phyloP scores from a whole-genome alignment of 2,113 vertebrate species.

The Lampris megalopsis region DNA sequence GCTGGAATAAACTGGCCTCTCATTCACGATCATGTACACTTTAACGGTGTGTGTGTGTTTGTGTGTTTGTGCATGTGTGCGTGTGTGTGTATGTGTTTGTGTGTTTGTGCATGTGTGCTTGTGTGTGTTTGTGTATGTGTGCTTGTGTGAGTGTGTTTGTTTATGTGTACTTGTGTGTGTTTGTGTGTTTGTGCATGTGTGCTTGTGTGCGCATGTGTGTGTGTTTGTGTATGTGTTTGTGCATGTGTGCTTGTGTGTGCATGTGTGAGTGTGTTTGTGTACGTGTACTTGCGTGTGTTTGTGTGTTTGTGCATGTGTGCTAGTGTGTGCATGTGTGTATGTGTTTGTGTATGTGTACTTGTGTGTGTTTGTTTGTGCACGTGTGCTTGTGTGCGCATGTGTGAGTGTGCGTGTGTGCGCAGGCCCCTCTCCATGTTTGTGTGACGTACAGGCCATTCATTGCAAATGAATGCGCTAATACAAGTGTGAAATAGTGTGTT shows the following conservation, averaged over 20 bases:
- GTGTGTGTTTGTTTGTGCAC: conserved; percentile 6
- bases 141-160: conserved; percentile 14
- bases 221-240: conserved; percentile 15
- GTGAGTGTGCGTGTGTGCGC: neutral
- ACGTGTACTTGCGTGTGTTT: neutral
- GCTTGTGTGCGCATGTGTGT: neutral
- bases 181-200: conserved; percentile 13
- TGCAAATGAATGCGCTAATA: neutral
- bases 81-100: neutral
- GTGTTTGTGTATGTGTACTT: neutral
- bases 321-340: conserved; percentile 7
- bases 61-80: neutral
- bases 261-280: too few species aligned
- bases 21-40: conserved; percentile 45
- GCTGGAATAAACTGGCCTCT: conserved; percentile 28
- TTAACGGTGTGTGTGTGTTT: conserved; percentile 29
- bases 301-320: conserved; percentile 1
- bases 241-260: neutral
- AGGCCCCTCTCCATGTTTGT: neutral
- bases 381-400: neutral
- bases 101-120: neutral
- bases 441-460: neutral
- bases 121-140: conserved; percentile 9
- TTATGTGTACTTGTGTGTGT: conserved; percentile 1
- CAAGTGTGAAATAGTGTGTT: neutral